Evolutionary conservation across 2,888 invertebrate species (phyloP).

Genomic region (Proisotoma minuta): DNA sequence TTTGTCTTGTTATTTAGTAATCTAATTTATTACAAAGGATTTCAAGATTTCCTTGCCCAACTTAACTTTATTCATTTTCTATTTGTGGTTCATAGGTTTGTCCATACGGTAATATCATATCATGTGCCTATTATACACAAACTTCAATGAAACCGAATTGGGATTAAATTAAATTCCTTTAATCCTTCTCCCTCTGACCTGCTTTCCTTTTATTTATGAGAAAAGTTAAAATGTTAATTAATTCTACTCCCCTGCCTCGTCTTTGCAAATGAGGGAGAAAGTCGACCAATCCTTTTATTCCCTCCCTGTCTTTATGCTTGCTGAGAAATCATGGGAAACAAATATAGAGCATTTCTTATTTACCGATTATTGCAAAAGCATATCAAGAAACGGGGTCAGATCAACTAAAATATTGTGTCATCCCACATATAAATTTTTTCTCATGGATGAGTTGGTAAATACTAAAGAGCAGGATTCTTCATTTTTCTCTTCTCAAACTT

Average conservation of each 20-base stretch:
- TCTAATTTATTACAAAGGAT: conserved; percentile 14
- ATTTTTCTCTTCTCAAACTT: neutral
- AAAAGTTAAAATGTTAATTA: conserved; percentile 29
- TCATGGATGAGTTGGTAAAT: conserved; percentile 1
- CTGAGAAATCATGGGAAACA: too few species aligned
- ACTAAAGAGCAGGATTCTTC: neutral
- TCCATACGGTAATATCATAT: too few species aligned
- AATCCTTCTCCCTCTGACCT: conserved; percentile 13
- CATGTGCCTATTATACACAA: too few species aligned
- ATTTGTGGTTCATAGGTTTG: too few species aligned
- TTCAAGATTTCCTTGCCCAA: conserved; percentile 9
- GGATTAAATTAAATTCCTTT: conserved; percentile 14
- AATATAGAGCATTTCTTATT: too few species aligned
- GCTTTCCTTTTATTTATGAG: conserved; percentile 24
- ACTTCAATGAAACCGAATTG: neutral
- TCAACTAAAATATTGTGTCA: neutral
- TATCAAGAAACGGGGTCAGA: neutral
- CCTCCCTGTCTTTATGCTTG: too few species aligned
- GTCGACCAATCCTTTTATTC: too few species aligned
- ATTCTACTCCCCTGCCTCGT: too few species aligned
- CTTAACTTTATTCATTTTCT: too few species aligned
- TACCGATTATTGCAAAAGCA: too few species aligned
- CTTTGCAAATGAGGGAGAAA: too few species aligned
- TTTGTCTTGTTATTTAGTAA: conserved; percentile 17
- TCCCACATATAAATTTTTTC: neutral